Base-by-base conservation (phyloP, 2,888 invertebrate species). In the Parnassius orleans region DNA sequence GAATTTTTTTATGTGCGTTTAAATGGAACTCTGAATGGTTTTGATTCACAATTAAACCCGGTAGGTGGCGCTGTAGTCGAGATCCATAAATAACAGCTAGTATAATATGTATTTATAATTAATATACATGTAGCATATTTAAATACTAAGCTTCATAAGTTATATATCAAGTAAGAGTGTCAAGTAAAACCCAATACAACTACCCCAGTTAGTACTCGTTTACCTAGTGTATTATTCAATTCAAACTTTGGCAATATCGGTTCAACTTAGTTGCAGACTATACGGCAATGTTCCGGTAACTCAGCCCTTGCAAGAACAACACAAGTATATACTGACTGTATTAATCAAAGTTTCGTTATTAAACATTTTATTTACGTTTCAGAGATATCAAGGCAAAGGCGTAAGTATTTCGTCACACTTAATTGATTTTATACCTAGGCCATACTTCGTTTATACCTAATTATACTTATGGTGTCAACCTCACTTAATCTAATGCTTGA, bases 351-450 rank as follows among this genome's bases (percentile, higher is more conserved):
- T 11, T 57, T 48, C 14, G 2, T 41, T 11, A 48, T 15, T 57
- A 15, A 48, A 57, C 11, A 33, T 47, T 53, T 53, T 14, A 46
- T 57, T 46, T 54, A 7, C 50, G 19, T 65, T 58, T 50, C 65
- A 72, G 72, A 67, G 64, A 66, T 68, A 71, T 48, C 57, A 66
- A 57, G 71, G 71, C 19, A 67, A 59, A 14, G 72, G 72, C 19
- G 72, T 72, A 66, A 70, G 71, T 66, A 43, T 33, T 33, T 33
- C 33, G 7, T 33, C 33, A 12, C 41, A 14, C 24, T 44, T 11
- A 11, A 48, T 52, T 48, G 48, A 15, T 10, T 12, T 12, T 52
- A 33, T 11, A 15, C 10, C 33, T 33, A 33, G 33, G 33, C 33
- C 33, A 33, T 33, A 33, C 33, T 33, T 33, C 7, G 33, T 33